Evolutionary conservation across 2,797 vertebrate species (phyloP), one percentile per base, ranked within the genome.

Genomic region (Sebastolobus altivelis): DNA sequence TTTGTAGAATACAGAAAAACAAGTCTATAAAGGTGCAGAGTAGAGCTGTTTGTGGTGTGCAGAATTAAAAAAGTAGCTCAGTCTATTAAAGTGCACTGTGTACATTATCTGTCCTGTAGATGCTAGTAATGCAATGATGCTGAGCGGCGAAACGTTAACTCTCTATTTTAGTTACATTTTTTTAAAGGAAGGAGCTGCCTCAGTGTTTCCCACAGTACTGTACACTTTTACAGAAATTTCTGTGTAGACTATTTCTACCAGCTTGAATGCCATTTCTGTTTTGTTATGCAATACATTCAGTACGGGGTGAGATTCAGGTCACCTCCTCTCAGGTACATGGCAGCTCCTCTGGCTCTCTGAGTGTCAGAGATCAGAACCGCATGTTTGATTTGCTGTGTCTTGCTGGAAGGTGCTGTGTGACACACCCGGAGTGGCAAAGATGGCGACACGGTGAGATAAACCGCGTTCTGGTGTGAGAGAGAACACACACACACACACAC

Each of bases 391-490:
- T 70, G 66, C n/a, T 68, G 52, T 52, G 65, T 81, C 72, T 83
- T 11, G 68, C 88, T 83, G 59, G 58, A 76, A 86, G 83, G 82
- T 77, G 81, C 65, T 72, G 85, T 5, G 7, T 70, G 77, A 73
- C 78, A 81, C 79, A 13, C 68, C 37, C 5, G 29, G 52, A 3
- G 78, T 22, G 79, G 80, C 61, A 76, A 87, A 93, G 80, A 86
- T 88, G 82, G 60, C 63, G 16, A 92, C 87, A 89, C 35, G 6
- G 81, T 90, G 93, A 81, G 61, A 92, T 81, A 94, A 94, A 72
- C 70, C 14, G 20, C 86, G 3, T 49, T 78, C 59, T 72, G 76
- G 88, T 91, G 90, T 5, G 82, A 93, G 82, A 87, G 70, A 72
- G 60, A 62, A 82, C 75, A 81, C 52, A n/a, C 35, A 33, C 5